Percentiles rank a stretch among this genome's conserved stretches.
phyloP scores from a whole-genome alignment of 2,888 invertebrate genomes.

The Electrophaes corylata region DNA sequence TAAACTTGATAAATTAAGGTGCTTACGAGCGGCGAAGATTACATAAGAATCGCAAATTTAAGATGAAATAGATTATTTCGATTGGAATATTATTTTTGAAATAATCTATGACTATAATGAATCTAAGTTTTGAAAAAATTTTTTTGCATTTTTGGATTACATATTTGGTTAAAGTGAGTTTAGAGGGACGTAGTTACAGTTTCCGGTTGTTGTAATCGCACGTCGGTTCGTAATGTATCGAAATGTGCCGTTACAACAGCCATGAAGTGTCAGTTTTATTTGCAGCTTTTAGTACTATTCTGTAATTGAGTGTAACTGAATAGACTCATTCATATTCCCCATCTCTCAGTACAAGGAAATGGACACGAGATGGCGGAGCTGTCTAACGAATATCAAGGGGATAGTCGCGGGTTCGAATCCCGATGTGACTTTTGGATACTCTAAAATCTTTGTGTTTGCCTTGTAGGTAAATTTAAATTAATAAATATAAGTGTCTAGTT shows the following conservation, averaged over 20 bases:
- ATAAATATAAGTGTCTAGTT: slow-evolving; percentile 14
- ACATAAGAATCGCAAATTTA: too few species aligned
- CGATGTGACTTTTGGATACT: not conserved
- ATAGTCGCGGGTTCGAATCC: not conserved
- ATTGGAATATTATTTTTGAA: not conserved
- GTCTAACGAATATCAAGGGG: not conserved
- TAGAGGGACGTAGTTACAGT: slow-evolving; percentile 3
- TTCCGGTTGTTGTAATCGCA: slow-evolving; percentile 5
- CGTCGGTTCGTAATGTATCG: not conserved
- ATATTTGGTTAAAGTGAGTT: slow-evolving; percentile 12
- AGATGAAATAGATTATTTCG: too few species aligned
- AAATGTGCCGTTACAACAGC: not conserved
- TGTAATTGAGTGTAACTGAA: too few species aligned
- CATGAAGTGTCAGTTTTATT: not conserved
- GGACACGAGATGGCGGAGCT: too few species aligned
- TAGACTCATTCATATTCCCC: too few species aligned
- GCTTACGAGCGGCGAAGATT: too few species aligned
- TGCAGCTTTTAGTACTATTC: too few species aligned
- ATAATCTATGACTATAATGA: too few species aligned
- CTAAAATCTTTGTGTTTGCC: not conserved
- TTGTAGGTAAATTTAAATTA: not conserved
- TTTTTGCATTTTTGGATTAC: too few species aligned
- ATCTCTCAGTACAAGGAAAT: too few species aligned
- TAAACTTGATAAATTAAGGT: too few species aligned
- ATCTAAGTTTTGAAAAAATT: too few species aligned